Evolutionary conservation across 2,888 invertebrate species (phyloP).

Genomic region (Margaritifera margaritifera): DNA sequence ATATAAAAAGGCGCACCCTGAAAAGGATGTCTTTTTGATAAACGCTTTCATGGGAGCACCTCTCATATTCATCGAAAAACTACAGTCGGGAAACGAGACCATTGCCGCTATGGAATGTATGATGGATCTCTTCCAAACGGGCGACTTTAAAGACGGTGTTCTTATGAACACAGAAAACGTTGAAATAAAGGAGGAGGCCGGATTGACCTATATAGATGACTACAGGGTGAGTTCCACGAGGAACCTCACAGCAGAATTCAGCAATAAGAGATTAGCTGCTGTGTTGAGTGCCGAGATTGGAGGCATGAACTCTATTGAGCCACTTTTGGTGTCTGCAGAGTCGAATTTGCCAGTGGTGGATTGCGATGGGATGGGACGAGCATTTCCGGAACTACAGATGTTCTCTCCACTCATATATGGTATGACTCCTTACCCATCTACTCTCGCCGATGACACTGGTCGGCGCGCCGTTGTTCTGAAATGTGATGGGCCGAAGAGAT

Average conservation of each 20-base stretch:
- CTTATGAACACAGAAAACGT: conserved; percentile 32
- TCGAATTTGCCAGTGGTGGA: conserved; percentile 61
- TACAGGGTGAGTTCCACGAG: conserved; percentile 23
- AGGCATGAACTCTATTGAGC: conserved; percentile 64
- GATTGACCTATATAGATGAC: conserved; percentile 48
- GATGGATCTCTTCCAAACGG: conserved; percentile 42
- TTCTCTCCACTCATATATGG: conserved; percentile 60
- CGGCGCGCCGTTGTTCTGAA: conserved; percentile 51
- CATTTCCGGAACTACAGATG: conserved; percentile 68
- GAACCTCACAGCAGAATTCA: background rate
- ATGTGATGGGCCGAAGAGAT: conserved; percentile 44
- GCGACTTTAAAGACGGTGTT: conserved; percentile 40
- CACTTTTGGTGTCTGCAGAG: conserved; percentile 56
- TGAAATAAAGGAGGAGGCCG: conserved; percentile 35
- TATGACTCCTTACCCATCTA: conserved; percentile 47
- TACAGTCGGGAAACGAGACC: conserved; percentile 48
- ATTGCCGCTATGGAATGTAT: conserved; percentile 44
- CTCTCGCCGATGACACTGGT: conserved; percentile 55
- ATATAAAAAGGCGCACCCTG: conserved; percentile 27
- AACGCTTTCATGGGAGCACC: conserved; percentile 66
- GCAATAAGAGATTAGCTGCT: conserved; percentile 39
- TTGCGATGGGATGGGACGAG: conserved; percentile 68
- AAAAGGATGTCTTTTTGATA: conserved; percentile 41
- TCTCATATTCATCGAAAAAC: conserved; percentile 53
- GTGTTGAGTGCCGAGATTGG: conserved; percentile 64